Percentiles rank a stretch among this genome's conserved stretches.
Conservation (phyloP, 2,888 invertebrate genomes). For the Leucophenga montana region DNA sequence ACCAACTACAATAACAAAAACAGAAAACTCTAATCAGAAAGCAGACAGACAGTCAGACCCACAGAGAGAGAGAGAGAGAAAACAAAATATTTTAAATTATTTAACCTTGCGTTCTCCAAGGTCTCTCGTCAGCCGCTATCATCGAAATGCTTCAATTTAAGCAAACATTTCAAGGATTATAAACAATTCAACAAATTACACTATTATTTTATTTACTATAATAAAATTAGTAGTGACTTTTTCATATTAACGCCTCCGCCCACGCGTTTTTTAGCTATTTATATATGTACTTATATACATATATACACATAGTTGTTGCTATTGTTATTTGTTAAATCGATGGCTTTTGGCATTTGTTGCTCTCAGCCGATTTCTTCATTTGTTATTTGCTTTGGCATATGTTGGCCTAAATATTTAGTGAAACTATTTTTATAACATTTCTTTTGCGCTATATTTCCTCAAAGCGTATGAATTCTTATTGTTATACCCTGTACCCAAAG, state of each 20-base stretch:
- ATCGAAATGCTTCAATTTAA: background rate
- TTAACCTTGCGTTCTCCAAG: background rate
- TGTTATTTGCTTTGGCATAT: background rate
- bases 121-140: background rate
- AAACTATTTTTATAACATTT: background rate
- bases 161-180: slow-evolving; percentile 40
- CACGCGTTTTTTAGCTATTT: background rate
- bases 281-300: background rate
- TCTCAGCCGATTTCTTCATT: background rate
- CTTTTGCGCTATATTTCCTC: background rate
- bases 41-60: no score
- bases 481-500: no score
- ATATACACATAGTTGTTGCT: background rate
- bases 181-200: slow-evolving; percentile 33
- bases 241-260: no score
- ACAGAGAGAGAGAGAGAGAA: slow-evolving; percentile 14
- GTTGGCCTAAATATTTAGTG: background rate
- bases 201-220: no score
- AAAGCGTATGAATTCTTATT: no score
- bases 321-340: slow-evolving; percentile 4
- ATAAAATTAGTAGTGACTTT: no score
- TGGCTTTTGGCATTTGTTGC: background rate
- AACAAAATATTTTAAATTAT: slow-evolving; percentile 2
- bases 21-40: background rate
- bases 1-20: background rate